Percentiles rank a stretch among this genome's conserved stretches.
phyloP scores from a whole-genome alignment of 2,113 vertebrate genomes.

The Elanoides forficatus region DNA sequence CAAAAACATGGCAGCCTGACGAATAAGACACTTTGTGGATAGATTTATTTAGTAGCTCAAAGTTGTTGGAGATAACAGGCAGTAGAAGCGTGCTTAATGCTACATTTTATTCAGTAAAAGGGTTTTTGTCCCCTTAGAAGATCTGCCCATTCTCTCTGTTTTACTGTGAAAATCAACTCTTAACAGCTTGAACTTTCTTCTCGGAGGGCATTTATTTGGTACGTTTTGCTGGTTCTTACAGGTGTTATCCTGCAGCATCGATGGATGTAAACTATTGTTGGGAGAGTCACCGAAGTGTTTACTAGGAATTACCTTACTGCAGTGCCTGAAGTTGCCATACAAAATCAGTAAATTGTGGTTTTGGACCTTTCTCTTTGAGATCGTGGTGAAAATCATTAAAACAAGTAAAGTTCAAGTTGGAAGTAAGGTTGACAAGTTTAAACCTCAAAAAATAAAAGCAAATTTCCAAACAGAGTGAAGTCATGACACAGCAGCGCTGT shows the following conservation, averaged over 20 bases:
- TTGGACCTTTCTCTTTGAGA: neutral
- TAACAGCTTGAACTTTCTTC: neutral
- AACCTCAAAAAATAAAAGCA: neutral
- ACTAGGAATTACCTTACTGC: neutral
- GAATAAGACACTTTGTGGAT: neutral
- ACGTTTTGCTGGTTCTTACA: neutral
- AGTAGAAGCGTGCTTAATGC: neutral
- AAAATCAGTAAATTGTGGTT: neutral
- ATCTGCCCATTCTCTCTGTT: neutral
- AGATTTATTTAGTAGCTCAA: neutral
- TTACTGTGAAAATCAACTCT: neutral
- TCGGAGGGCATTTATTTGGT: neutral
- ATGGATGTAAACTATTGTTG: neutral
- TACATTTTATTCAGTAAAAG: neutral
- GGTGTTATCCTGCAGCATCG: neutral
- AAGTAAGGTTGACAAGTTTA: constrained; percentile 36
- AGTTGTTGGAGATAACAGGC: neutral
- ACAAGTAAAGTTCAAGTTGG: neutral
- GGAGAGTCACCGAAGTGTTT: neutral
- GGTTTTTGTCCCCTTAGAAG: neutral
- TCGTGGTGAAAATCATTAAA: neutral
- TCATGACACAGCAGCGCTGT: constrained; percentile 68
- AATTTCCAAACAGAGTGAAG: constrained; percentile 59
- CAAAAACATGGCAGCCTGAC: constrained; percentile 33
- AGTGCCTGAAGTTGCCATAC: neutral